Conservation (phyloP, 2,797 vertebrate genomes). For the Anguilla megastoma region DNA sequence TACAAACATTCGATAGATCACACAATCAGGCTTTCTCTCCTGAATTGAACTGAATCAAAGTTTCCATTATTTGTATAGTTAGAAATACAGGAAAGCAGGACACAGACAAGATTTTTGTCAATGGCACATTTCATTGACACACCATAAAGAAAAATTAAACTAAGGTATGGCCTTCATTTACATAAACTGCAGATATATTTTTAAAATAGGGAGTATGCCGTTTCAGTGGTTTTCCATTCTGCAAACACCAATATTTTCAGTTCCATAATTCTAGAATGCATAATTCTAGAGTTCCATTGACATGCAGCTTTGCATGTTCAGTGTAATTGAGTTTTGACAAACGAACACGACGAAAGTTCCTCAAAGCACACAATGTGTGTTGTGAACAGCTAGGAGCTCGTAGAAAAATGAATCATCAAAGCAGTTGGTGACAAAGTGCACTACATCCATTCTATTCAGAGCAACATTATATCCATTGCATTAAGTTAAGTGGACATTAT, state of each 20-base stretch:
- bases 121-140: not conserved
- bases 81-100: not conserved
- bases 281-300: not conserved
- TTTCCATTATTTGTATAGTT: not conserved
- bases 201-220: not conserved
- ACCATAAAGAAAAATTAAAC: not conserved
- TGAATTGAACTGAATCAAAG: not conserved
- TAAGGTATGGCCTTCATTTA: not conserved
- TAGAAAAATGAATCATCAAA: not conserved
- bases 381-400: not conserved
- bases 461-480: not conserved
- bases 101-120: not conserved
- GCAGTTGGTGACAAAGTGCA: not conserved
- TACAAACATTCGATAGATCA: not conserved
- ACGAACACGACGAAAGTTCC: not conserved
- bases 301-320: not conserved
- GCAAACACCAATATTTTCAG: not conserved
- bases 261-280: not conserved
- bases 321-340: not conserved
- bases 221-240: not conserved
- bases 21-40: not conserved
- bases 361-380: not conserved
- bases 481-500: too few species aligned
- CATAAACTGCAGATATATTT: not conserved
- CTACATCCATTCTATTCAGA: not conserved